Percentiles rank a stretch among this genome's conserved stretches.
phyloP scores from a whole-genome alignment of 2,888 invertebrate species.

The Oasisia sp. region DNA sequence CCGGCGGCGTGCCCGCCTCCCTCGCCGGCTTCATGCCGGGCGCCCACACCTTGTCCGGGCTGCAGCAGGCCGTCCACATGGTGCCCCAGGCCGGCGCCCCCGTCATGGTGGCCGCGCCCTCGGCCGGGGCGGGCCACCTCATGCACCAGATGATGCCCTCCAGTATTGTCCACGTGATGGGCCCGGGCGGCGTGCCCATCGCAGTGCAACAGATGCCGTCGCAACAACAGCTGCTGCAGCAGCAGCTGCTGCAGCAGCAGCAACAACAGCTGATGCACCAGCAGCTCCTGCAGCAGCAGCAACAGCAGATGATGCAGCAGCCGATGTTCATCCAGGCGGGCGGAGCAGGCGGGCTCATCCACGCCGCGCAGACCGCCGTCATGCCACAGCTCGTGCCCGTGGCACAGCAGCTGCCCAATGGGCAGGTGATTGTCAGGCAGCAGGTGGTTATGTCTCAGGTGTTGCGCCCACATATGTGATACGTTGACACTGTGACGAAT shows the following conservation, averaged over 20 bases:
- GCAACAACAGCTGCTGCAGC: not conserved
- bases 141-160: conserved; percentile 52
- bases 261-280: conserved; percentile 20
- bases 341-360: not conserved
- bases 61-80: not conserved
- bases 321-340: not conserved
- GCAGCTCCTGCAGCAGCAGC: conserved; percentile 13
- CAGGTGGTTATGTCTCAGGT: not conserved
- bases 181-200: not conserved
- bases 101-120: conserved; percentile 18
- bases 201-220: not conserved
- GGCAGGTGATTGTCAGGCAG: not conserved
- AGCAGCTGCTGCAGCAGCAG: conserved; percentile 23
- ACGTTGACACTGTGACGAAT: not conserved
- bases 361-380: not conserved
- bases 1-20: not conserved
- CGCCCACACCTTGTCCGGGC: not conserved
- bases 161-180: conserved; percentile 47
- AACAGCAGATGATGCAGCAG: conserved; percentile 21
- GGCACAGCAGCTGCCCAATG: not conserved
- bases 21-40: not conserved
- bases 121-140: conserved; percentile 32
- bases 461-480: not conserved
- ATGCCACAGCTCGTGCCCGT: not conserved
- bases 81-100: not conserved